A percentile compares a stretch with the other conserved stretches of the same genome.
Evolutionary conservation across 2,888 invertebrate genomes (phyloP).

Genomic region (Cetonia aurata): DNA sequence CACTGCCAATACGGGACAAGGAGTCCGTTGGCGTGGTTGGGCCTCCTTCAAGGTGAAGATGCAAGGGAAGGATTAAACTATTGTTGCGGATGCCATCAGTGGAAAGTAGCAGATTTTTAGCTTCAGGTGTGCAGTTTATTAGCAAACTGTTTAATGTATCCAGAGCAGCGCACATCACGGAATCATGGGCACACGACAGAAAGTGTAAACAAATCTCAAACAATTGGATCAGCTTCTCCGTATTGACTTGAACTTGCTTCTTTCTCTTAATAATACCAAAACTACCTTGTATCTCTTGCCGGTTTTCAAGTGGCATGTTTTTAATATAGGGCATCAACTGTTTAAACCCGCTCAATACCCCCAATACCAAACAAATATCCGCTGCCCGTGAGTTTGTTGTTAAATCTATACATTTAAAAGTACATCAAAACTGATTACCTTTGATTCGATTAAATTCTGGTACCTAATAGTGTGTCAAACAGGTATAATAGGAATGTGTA

Average conservation of each 20-base stretch:
- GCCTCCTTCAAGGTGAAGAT: not conserved
- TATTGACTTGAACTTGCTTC: conserved; percentile 57
- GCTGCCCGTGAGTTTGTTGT: conserved; percentile 62
- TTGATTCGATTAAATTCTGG: not conserved
- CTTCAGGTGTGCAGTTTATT: conserved; percentile 68
- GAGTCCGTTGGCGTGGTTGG: no score
- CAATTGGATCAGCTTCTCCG: conserved; percentile 69
- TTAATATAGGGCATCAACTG: conserved; percentile 72
- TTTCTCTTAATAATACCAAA: conserved; percentile 60
- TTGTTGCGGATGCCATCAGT: conserved; percentile 65
- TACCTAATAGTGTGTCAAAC: conserved; percentile 74
- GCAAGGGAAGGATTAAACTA: conserved; percentile 62
- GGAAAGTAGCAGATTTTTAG: conserved; percentile 70
- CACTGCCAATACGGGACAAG: no score
- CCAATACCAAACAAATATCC: conserved; percentile 71
- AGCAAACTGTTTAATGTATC: conserved; percentile 80
- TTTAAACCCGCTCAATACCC: conserved; percentile 76
- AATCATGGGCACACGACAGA: conserved; percentile 82
- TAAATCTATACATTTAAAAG: conserved; percentile 56
- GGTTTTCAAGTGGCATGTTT: conserved; percentile 49
- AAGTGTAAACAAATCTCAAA: conserved; percentile 83
- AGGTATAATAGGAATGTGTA: conserved; percentile 76
- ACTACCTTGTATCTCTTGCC: conserved; percentile 59
- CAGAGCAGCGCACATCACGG: conserved; percentile 88
- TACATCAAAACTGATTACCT: not conserved